Base-by-base conservation (phyloP, 2,797 vertebrate species). In the Trachops cirrhosus region DNA sequence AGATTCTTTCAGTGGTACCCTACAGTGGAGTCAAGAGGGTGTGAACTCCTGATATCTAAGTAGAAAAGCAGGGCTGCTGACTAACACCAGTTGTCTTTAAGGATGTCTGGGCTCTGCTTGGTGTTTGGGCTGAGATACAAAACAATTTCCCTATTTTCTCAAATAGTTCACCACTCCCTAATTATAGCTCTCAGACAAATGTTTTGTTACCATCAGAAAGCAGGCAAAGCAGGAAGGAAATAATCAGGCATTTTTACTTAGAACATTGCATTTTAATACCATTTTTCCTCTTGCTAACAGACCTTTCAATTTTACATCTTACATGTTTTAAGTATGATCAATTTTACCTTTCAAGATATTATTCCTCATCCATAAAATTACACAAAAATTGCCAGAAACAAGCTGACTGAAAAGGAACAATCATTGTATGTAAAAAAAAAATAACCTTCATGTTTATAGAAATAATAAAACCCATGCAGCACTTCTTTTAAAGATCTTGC, bases 401-500 rank as follows among this genome's bases (percentile, higher is more conserved):
- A 98, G 97, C 96, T 91, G 95, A 86, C 95, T 98, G 97, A 98
- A 98, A 95, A 98, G 97, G 97, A 98, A 98, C 96, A 98, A 97
- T 97, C 77, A 92, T 93, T 94, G 93, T 93, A 96, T 93, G 96
- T 98, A 89, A 4, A 68, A 41, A 96, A 98, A 98, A 98, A 98
- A 98, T 97, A 98, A 98, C 97, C 97, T 98, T 97, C 97, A 95
- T 97, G 97, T 98, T 98, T 98, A 97, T 96, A 97, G 97, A 98
- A 98, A 98, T 98, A 97, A 98, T 96, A 98, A 97, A 98, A 96
- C 97, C 97, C 97, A 97, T 92, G 95, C 96, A 94, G 96, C 98
- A 98, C 98, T 98, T 98, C 98, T 99, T 98, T 98, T 98, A 98
- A 98, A 98, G 98, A 98, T 98, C 98, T 99, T 98, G 98, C 98